Evolutionary conservation across 1,140 invertebrate species (phyloP).

Genomic region (Grapholita molesta): DNA sequence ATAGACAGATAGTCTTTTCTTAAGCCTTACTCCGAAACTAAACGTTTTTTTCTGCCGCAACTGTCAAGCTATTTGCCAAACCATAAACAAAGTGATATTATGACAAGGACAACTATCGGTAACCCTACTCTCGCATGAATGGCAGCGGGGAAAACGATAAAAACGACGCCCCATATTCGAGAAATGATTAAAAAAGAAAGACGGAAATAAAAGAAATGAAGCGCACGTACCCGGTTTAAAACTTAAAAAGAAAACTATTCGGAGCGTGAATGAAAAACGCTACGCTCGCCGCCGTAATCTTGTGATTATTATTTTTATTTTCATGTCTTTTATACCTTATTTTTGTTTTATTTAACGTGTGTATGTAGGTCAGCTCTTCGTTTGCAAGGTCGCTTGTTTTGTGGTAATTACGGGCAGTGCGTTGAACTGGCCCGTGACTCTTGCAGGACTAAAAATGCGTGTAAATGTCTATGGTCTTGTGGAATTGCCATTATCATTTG

Average conservation of each 20-base stretch:
- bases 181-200: conserved; percentile 73
- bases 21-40: too few relatives aligned
- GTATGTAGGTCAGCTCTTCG: conserved; percentile 74
- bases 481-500: too few relatives aligned
- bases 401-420: conserved; percentile 21
- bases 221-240: conserved; percentile 69
- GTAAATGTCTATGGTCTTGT: too few relatives aligned
- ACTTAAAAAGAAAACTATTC: conserved; percentile 64
- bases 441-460: too few relatives aligned
- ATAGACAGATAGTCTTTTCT: too few relatives aligned
- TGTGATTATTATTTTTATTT: conserved; percentile 73
- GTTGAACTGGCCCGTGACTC: neutral
- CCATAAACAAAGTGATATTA: neutral
- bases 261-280: conserved; percentile 73
- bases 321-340: conserved; percentile 64
- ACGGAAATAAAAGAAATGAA: conserved; percentile 36
- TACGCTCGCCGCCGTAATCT: conserved; percentile 67
- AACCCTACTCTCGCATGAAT: conserved; percentile 48
- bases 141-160: conserved; percentile 68
- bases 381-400: conserved; percentile 59
- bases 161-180: conserved; percentile 74
- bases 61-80: neutral
- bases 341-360: conserved; percentile 52
- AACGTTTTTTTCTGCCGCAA: neutral
- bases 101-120: neutral